A percentile compares a stretch with the other conserved stretches of the same genome.
These are phyloP conservation scores for Amphipyra tragopoginis DNA, from an alignment of 2,888 invertebrate species.

Conservation along the genomic window DNA sequence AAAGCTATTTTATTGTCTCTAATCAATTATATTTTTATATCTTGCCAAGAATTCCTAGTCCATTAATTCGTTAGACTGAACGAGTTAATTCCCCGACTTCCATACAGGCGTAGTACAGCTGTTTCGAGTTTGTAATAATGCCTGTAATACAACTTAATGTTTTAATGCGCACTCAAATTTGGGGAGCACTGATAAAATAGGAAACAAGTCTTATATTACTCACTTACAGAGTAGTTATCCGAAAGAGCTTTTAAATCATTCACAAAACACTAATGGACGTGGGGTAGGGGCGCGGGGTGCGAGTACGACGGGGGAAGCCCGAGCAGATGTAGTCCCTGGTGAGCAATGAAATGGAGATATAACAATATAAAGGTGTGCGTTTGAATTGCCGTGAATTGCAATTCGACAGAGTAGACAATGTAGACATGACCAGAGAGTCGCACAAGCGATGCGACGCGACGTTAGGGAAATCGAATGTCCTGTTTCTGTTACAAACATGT, in stretches of 20 bases:
- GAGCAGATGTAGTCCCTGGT: slow-evolving; percentile 85
- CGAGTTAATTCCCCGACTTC: slow-evolving; percentile 62
- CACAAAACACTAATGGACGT: slow-evolving; percentile 90
- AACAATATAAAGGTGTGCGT: slow-evolving; percentile 88
- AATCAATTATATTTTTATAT: slow-evolving; percentile 58
- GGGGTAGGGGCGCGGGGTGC: slow-evolving; percentile 76
- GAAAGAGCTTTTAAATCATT: slow-evolving; percentile 91
- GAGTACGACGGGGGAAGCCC: slow-evolving; percentile 62
- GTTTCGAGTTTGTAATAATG: slow-evolving; percentile 57
- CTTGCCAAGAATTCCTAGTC: slow-evolving; percentile 64
- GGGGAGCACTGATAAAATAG: slow-evolving; percentile 89
- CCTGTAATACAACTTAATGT: slow-evolving; percentile 78
- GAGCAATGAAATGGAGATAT: slow-evolving; percentile 88
- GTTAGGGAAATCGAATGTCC: slow-evolving; percentile 33
- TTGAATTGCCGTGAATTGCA: slow-evolving; percentile 83
- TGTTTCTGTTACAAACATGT: slow-evolving; percentile 7
- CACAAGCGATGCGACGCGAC: slow-evolving; percentile 33
- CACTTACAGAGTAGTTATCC: slow-evolving; percentile 90
- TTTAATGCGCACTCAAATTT: slow-evolving; percentile 89
- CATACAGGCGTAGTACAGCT: slow-evolving; percentile 36
- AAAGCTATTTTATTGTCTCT: slow-evolving; percentile 59
- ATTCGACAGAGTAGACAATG: slow-evolving; percentile 64
- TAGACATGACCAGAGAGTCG: slow-evolving; percentile 25
- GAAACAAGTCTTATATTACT: slow-evolving; percentile 90
- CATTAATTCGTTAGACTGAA: slow-evolving; percentile 69